Evolutionary conservation across 2,797 vertebrate species (phyloP), one percentile per base, ranked within the genome.

Genomic region (Huso huso): DNA sequence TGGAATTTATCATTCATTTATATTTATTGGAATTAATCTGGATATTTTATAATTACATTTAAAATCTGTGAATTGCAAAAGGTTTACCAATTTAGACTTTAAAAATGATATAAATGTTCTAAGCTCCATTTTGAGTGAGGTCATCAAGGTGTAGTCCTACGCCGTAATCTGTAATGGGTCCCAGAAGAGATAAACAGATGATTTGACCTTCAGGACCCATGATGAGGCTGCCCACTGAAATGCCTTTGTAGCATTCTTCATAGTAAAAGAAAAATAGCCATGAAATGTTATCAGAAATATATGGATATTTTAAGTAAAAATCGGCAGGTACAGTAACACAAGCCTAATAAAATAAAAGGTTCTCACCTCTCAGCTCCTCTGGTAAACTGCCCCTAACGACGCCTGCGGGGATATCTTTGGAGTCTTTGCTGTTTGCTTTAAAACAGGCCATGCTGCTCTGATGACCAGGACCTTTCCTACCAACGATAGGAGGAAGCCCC

Each of bases 121-220:
- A 80, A 88, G 82, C 79, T 72, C 82, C 68, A 49, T 75, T 70
- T 51, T 52, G 51, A n/a, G 76, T 72, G 65, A 78, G 77, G 50
- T 76, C 73, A 55, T 76, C 78, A 65, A 75, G 68, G 1, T 10
- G 66, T 64, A 72, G 58, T 62, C 68, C 62, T 61, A 81, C 62
- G 48, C 69, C 75, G 5, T 70, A 15, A 6, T 73, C 70, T 67
- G 67, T 70, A n/a, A 71, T 15, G 23, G 76, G 63, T 63, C 76
- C 77, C 18, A 72, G 78, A 68, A 89, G 68, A 15, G 87, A 87
- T 13, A 83, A 78, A 62, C 75, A 81, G 57, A 87, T 71, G 10
- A 82, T 85, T 75, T 87, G 77, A 65, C 87, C 86, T 72, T 88
- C 83, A 68, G 88, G 88, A 77, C 75, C 77, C 71, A 81, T 74